Conservation (phyloP, 2,888 invertebrate genomes). For the Chesias legatella region DNA sequence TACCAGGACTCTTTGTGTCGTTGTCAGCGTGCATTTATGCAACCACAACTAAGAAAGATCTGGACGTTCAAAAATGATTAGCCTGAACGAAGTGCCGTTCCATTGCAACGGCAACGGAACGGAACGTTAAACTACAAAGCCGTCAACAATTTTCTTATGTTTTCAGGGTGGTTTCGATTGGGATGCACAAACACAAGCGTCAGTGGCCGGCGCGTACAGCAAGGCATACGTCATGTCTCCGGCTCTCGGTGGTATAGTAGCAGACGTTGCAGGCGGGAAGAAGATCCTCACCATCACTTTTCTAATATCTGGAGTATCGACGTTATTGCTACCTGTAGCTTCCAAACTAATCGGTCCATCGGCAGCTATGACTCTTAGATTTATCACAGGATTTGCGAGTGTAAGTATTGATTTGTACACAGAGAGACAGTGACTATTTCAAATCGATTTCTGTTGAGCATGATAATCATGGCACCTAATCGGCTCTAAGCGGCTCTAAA, state of each 20-base stretch:
- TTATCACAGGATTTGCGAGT: slow-evolving; percentile 12
- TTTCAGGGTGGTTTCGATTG: slow-evolving; percentile 15
- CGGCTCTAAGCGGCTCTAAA: too few species aligned
- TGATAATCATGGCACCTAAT: too few species aligned
- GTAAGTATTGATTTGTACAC: too few species aligned
- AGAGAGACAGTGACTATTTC: too few species aligned
- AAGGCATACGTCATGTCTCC: slow-evolving; percentile 11
- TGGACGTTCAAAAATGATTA: too few species aligned
- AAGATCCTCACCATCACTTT: slow-evolving; percentile 4
- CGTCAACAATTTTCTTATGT: not conserved
- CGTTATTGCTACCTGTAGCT: slow-evolving; percentile 6
- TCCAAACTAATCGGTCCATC: slow-evolving; percentile 8
- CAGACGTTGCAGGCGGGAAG: slow-evolving; percentile 16
- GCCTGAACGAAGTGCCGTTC: too few species aligned
- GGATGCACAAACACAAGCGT: not conserved
- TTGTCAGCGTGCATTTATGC: too few species aligned
- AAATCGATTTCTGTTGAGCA: too few species aligned
- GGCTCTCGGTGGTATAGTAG: slow-evolving; percentile 14
- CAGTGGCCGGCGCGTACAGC: not conserved
- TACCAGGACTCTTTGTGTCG: too few species aligned
- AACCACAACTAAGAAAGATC: too few species aligned
- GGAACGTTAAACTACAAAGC: too few species aligned
- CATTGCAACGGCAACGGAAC: too few species aligned
- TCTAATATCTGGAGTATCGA: slow-evolving; percentile 5
- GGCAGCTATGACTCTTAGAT: slow-evolving; percentile 8